Conservation (phyloP, 1,140 invertebrate species). For the Magallana gigas region DNA sequence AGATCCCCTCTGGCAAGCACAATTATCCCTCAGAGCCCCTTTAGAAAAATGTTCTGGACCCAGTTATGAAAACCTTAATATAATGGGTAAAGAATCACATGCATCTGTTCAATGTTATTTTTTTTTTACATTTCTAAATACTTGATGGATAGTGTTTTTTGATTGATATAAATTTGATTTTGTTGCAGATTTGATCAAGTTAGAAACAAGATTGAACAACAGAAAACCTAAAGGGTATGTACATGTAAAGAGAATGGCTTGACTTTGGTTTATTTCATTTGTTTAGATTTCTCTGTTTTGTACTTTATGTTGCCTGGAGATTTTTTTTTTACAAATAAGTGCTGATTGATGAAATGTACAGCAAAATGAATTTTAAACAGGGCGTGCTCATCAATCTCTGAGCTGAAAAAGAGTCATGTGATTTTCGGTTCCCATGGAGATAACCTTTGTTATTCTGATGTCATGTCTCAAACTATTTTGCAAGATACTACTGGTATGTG, state of each 20-base stretch:
- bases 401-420: neutral
- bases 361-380: neutral
- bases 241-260: neutral
- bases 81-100: too few relatives aligned
- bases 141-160: too few relatives aligned
- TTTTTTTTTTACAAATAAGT: neutral
- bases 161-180: neutral
- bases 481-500: conserved; percentile 7
- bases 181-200: neutral
- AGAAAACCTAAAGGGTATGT: neutral
- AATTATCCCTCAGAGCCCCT: too few relatives aligned
- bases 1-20: too few relatives aligned
- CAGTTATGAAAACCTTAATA: too few relatives aligned
- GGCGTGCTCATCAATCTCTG: neutral
- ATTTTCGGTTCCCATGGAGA: conserved; percentile 20
- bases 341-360: neutral
- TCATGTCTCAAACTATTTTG: neutral
- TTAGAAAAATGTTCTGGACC: too few relatives aligned
- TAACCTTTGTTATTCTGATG: neutral
- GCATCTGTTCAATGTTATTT: too few relatives aligned
- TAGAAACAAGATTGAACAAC: neutral
- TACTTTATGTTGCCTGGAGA: neutral
- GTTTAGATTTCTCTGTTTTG: neutral
- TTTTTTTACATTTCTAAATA: too few relatives aligned
- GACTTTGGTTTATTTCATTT: too few relatives aligned